Evolutionary conservation across 2,797 vertebrate species (phyloP).

Genomic region (Odontamblyopus lacepedii): DNA sequence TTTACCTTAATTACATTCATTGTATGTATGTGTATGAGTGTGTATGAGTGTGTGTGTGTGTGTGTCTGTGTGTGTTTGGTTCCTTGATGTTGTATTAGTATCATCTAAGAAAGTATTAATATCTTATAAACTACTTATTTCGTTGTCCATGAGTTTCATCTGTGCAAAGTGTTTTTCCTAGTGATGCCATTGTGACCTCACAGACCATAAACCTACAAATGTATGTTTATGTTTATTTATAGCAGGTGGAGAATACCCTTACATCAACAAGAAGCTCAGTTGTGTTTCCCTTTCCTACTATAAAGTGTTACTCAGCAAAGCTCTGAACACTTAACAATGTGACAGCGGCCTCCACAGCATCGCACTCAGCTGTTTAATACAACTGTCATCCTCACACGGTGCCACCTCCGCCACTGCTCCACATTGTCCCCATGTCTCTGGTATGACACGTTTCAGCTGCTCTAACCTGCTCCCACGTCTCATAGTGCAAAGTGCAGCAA

Average conservation of each 20-base stretch:
- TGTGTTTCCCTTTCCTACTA: slow-evolving; percentile 33
- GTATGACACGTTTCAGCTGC: slow-evolving; percentile 48
- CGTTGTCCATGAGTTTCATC: neutral
- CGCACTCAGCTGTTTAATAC: slow-evolving; percentile 41
- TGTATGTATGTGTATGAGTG: too few species aligned
- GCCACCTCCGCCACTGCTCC: slow-evolving; percentile 43
- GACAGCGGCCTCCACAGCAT: slow-evolving; percentile 52
- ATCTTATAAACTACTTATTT: neutral
- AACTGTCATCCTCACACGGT: slow-evolving; percentile 24
- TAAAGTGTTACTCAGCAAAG: slow-evolving; percentile 53
- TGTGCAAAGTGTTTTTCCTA: neutral
- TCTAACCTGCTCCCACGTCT: slow-evolving; percentile 24
- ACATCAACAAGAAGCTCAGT: slow-evolving; percentile 45
- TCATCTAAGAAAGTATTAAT: neutral
- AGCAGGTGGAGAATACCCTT: slow-evolving; percentile 22
- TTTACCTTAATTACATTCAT: too few species aligned
- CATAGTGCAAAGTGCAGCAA: neutral
- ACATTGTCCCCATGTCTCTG: slow-evolving; percentile 31
- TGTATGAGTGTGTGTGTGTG: too few species aligned
- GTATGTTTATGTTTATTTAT: slow-evolving; percentile 37
- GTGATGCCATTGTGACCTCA: neutral
- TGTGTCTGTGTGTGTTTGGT: too few species aligned
- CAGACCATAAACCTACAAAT: slow-evolving; percentile 35
- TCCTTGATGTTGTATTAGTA: too few species aligned
- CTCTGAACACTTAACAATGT: slow-evolving; percentile 52